phyloP scores from a whole-genome alignment of 2,797 vertebrate species.

The Melanotaenia maccullochi region DNA sequence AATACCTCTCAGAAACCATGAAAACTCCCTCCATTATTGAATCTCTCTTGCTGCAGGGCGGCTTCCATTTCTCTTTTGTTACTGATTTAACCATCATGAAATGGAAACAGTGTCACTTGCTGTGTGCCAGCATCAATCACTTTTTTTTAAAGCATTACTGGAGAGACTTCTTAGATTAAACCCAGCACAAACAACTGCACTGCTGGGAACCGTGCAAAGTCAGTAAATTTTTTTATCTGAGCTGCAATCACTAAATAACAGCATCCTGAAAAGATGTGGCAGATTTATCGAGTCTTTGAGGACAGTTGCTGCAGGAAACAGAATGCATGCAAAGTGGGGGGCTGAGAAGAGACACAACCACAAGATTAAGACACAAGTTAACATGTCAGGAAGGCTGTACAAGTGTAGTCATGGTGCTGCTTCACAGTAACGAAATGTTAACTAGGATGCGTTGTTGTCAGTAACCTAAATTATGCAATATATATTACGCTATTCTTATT shows the following conservation, averaged over 20 bases:
- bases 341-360: slow-evolving; percentile 11
- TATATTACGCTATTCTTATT: too few relatives aligned
- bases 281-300: slow-evolving; percentile 46
- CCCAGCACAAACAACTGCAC: slow-evolving; percentile 22
- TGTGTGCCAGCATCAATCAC: slow-evolving; percentile 24
- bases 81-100: slow-evolving; percentile 39
- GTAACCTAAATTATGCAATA: not conserved
- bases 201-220: slow-evolving; percentile 58
- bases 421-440: not conserved
- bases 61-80: slow-evolving; percentile 42
- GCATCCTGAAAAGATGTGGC: slow-evolving; percentile 55
- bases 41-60: not conserved
- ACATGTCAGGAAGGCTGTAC: not conserved
- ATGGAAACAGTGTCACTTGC: slow-evolving; percentile 40
- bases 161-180: slow-evolving; percentile 41
- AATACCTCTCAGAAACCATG: slow-evolving; percentile 12
- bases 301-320: slow-evolving; percentile 52
- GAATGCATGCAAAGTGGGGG: slow-evolving; percentile 40
- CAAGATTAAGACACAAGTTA: not conserved
- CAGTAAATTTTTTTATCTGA: slow-evolving; percentile 46
- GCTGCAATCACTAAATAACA: slow-evolving; percentile 47
- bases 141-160: slow-evolving; percentile 18
- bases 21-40: slow-evolving; percentile 12
- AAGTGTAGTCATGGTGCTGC: not conserved
- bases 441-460: not conserved